Evolutionary conservation across 2,888 invertebrate genomes (phyloP).

Genomic region (Amblyteles armatorius): DNA sequence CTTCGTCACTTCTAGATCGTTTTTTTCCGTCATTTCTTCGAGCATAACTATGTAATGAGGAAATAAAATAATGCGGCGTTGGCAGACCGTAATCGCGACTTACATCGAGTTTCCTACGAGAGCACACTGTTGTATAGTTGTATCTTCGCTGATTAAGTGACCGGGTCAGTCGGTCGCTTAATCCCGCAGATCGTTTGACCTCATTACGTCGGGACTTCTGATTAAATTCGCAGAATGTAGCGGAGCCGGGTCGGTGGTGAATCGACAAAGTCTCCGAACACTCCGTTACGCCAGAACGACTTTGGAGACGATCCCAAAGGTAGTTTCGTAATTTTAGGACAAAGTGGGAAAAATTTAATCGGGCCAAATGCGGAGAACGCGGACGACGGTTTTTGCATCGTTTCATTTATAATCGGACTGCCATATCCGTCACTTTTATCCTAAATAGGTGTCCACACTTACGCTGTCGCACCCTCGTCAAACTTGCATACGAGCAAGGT

Average conservation of each 20-base stretch:
- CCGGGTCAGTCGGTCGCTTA: constrained; percentile 27
- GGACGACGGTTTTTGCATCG: no score
- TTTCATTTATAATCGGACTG: no score
- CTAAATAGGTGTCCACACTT: background rate
- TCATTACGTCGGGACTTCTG: constrained; percentile 3
- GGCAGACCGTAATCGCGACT: constrained; percentile 13
- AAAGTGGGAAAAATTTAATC: background rate
- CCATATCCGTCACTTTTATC: no score
- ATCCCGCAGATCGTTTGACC: constrained; percentile 31
- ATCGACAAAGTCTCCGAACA: constrained; percentile 4
- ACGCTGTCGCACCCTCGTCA: background rate
- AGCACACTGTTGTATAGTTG: background rate
- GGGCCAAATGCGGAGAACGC: background rate
- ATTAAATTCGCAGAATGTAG: constrained; percentile 21
- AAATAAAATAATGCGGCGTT: constrained; percentile 27
- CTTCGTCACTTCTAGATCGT: no score
- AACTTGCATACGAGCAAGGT: background rate
- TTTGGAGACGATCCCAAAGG: background rate
- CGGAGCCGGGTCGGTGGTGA: background rate
- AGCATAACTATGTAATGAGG: constrained; percentile 6
- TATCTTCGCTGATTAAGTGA: constrained; percentile 16
- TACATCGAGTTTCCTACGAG: background rate
- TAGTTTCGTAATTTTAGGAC: background rate
- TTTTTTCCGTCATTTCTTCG: background rate
- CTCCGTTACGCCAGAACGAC: background rate